phyloP scores from a whole-genome alignment of 2,888 invertebrate species.

The Anaspis maculata region DNA sequence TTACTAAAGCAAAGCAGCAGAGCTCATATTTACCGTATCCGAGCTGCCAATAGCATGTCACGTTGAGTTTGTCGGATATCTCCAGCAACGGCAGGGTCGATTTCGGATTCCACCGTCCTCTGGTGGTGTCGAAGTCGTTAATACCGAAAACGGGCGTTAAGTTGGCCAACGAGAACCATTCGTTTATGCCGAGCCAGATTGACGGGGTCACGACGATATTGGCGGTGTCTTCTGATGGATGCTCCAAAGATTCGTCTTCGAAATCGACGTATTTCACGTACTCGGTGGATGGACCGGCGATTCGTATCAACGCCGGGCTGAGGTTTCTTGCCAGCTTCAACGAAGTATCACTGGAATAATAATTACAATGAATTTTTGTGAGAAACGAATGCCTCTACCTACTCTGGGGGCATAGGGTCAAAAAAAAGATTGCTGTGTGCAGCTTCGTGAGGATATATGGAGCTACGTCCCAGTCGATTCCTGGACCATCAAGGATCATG shows the following conservation, averaged over 20 bases:
- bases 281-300: constrained; percentile 60
- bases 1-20: too few relatives aligned
- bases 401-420: too few relatives aligned
- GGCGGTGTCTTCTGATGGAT: constrained; percentile 13
- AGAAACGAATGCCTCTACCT: too few relatives aligned
- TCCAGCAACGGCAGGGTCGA: constrained; percentile 59
- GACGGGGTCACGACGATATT: constrained; percentile 31
- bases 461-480: too few relatives aligned
- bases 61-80: constrained; percentile 56
- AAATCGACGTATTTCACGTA: constrained; percentile 34
- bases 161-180: constrained; percentile 50
- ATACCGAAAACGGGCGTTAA: constrained; percentile 62
- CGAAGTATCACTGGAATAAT: constrained; percentile 45
- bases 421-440: too few relatives aligned
- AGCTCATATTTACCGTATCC: constrained; percentile 61
- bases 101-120: constrained; percentile 59
- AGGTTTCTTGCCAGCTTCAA: constrained; percentile 59
- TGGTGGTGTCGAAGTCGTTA: constrained; percentile 48
- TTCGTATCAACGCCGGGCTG: constrained; percentile 63
- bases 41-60: constrained; percentile 64
- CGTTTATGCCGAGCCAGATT: constrained; percentile 38
- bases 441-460: too few relatives aligned
- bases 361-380: too few relatives aligned
- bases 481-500: too few relatives aligned
- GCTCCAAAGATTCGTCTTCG: constrained; percentile 16